phyloP scores from a whole-genome alignment of 64 coral and sea anemone genomes.

The Montipora sp. region DNA sequence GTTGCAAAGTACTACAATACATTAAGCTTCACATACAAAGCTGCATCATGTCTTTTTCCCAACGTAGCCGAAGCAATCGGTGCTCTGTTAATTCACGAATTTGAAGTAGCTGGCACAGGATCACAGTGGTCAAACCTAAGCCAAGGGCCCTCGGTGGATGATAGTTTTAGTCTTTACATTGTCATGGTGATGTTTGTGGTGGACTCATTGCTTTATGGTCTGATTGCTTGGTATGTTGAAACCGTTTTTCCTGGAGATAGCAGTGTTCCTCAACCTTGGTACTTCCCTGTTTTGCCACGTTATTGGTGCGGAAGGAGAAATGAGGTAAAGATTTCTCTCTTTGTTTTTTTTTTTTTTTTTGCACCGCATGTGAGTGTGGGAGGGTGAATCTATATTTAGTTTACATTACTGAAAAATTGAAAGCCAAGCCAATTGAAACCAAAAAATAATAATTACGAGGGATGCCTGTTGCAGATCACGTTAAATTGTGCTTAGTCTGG shows the following conservation, averaged over 20 bases:
- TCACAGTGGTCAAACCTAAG: constrained; percentile 87
- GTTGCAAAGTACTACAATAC: constrained; percentile 80
- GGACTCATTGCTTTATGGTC: constrained; percentile 81
- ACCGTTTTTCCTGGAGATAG: constrained; percentile 90
- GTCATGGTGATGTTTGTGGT: constrained; percentile 91
- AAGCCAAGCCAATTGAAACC: too few species aligned
- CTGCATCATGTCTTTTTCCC: constrained; percentile 76
- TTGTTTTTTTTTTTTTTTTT: too few species aligned
- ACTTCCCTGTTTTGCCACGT: constrained; percentile 74
- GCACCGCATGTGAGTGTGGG: too few species aligned
- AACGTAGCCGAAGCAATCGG: constrained; percentile 84
- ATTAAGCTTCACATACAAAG: constrained; percentile 71
- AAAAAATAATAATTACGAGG: too few species aligned
- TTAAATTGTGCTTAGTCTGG: too few species aligned
- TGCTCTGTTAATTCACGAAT: constrained; percentile 81
- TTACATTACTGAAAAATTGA: too few species aligned
- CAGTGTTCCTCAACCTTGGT: constrained; percentile 87
- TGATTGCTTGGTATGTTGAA: constrained; percentile 95
- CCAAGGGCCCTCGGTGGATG: constrained; percentile 86
- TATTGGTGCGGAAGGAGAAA: constrained; percentile 92
- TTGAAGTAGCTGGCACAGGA: constrained; percentile 89
- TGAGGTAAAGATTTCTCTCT: constrained; percentile 57
- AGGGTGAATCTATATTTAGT: too few species aligned
- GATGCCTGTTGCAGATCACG: too few species aligned
- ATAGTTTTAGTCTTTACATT: constrained; percentile 70